A percentile compares a stretch with the other conserved stretches of the same genome.
Conservation (phyloP, 2,888 invertebrate species). For the Idaea aversata region DNA sequence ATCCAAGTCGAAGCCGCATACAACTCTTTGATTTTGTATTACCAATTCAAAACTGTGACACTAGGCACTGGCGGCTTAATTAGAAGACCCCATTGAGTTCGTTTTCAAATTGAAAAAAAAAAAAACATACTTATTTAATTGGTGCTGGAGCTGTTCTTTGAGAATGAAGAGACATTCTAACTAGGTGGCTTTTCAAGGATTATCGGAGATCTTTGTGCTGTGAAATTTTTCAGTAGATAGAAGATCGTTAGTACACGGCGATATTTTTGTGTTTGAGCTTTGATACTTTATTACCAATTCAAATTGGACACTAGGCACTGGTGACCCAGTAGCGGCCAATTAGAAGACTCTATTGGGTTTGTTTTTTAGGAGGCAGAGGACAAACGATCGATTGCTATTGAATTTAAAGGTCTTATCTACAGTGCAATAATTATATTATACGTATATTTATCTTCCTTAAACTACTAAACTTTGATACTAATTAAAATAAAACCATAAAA, state of each 20-base stretch:
- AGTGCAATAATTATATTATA: no score
- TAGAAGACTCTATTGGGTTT: no score
- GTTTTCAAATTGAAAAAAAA: constrained; percentile 14
- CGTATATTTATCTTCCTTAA: no score
- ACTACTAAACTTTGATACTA: no score
- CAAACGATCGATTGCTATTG: no score
- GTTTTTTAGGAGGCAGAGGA: no score
- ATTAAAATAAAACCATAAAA: background rate
- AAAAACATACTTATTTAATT: constrained; percentile 29
- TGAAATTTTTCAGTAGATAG: background rate
- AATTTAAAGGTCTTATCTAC: no score
- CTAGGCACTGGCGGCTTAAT: constrained; percentile 56
- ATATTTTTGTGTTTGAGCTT: no score
- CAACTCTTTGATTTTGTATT: constrained; percentile 69
- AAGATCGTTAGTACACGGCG: no score
- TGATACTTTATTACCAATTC: no score
- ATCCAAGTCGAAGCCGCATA: constrained; percentile 27
- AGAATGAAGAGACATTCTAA: constrained; percentile 5
- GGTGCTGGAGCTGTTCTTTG: constrained; percentile 11
- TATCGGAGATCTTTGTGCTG: background rate
- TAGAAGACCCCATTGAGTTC: constrained; percentile 50
- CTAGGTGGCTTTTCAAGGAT: background rate
- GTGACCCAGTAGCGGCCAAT: no score
- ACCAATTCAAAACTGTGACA: constrained; percentile 69
- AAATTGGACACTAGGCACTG: no score